phyloP scores from a whole-genome alignment of 2,888 invertebrate species.

The Salticus scenicus region DNA sequence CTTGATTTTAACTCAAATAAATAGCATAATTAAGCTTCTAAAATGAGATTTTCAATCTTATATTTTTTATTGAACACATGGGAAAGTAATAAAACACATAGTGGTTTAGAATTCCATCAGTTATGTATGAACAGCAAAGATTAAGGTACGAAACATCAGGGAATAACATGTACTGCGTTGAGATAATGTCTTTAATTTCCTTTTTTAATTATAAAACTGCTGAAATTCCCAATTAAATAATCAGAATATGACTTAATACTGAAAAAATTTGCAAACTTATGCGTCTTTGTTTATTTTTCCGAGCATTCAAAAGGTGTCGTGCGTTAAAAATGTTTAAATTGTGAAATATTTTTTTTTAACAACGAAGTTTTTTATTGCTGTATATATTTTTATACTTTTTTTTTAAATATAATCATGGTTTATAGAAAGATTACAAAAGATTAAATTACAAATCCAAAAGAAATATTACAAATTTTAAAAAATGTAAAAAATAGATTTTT shows the following conservation, averaged over 20 bases:
- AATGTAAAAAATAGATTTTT: too few relatives aligned
- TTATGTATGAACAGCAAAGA: not conserved
- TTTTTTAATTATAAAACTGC: not conserved
- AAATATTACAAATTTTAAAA: too few relatives aligned
- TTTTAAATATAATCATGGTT: too few relatives aligned
- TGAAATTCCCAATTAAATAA: not conserved
- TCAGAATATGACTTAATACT: not conserved
- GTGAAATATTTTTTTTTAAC: too few relatives aligned
- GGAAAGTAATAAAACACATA: conserved; percentile 13
- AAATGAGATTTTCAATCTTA: conserved; percentile 17
- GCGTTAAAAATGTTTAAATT: too few relatives aligned
- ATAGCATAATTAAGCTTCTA: conserved; percentile 24
- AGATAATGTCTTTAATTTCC: conserved; percentile 17
- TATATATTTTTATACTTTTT: too few relatives aligned
- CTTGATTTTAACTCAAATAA: not conserved
- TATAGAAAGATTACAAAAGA: too few relatives aligned
- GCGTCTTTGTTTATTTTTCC: too few relatives aligned
- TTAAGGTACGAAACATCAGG: not conserved
- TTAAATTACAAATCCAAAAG: too few relatives aligned
- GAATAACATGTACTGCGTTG: conserved; percentile 2
- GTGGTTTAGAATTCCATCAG: conserved; percentile 8
- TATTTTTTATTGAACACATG: not conserved
- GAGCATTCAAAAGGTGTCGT: too few relatives aligned
- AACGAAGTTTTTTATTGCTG: too few relatives aligned
- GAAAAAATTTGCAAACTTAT: too few relatives aligned